Evolutionary conservation across 2,888 invertebrate genomes (phyloP), one percentile per base, ranked within the genome.

Genomic region (Leptinotarsa juncta): DNA sequence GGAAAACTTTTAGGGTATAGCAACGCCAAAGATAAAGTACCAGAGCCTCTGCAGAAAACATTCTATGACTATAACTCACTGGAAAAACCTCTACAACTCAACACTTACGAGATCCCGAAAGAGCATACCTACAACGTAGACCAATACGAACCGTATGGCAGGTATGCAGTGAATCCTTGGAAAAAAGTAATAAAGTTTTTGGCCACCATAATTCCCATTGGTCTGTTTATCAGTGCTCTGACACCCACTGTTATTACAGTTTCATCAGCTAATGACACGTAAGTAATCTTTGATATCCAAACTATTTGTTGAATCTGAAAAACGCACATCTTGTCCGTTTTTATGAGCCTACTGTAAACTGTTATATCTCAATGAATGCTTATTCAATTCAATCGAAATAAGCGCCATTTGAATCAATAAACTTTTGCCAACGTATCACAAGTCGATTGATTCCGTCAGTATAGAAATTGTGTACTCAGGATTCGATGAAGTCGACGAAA

Each of bases 151-250:
- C 18, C 50, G n/a, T 18, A 71, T 50, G 68, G 50, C 14, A 67
- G 73, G 3, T 60, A 71, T 55, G 48, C 53, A 20, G 62, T 71
- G 3, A 89, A 89, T 74, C 91, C 92, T 0, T 93, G 92, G 93
- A 91, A 90, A 84, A 90, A 90, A 79, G 88, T 94, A 55, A 86
- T 94, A 15, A 92, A 91, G 73, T 86, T 94, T 80, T 87, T 93
- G 81, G 92, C 93, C 0, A 91, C 94, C 1, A 89, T 94, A 81
- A 89, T 94, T 70, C 94, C 94, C 0, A 90, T 94, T 67, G 94
- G 94, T 0, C 87, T 94, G 67, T 89, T 94, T 76, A 88, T 94
- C 69, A 93, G 94, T 1, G 92, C 94, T 0, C 88, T 94, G 20
- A 92, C 93, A 0, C 94, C 94, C 2, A 92, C 89, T 81, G 88